Conservation (phyloP, 2,797 vertebrate genomes). For the Sciurus vulgaris region DNA sequence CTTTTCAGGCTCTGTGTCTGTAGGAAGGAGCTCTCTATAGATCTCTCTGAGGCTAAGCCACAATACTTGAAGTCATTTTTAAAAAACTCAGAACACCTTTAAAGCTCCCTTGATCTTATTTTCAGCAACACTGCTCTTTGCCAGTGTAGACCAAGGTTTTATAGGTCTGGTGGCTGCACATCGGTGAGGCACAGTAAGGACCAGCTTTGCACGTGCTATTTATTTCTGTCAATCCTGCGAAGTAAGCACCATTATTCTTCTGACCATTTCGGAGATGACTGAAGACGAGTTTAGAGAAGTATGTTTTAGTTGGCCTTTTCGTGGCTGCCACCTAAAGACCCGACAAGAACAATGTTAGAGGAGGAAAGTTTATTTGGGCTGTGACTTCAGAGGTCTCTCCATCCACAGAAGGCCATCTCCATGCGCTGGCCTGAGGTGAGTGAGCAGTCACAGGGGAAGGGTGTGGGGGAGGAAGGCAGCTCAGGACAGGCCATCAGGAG, state of each 20-base stretch:
- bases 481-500: no score
- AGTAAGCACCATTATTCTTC: not conserved
- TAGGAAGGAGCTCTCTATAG: not conserved
- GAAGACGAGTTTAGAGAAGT: not conserved
- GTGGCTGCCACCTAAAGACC: no score
- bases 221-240: not conserved
- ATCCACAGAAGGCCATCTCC: no score
- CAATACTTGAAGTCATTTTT: not conserved
- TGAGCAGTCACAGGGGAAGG: no score
- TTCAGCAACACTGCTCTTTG: not conserved
- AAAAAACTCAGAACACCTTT: not conserved
- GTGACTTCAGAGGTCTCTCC: no score
- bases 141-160: not conserved
- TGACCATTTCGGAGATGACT: not conserved
- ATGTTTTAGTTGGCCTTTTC: no score
- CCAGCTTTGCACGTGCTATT: not conserved
- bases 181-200: not conserved
- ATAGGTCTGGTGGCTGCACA: not conserved
- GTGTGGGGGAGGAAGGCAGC: no score
- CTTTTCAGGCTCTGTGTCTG: not conserved
- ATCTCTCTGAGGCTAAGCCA: constrained; percentile 2
- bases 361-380: no score
- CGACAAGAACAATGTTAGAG: no score
- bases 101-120: not conserved
- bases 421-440: no score